Evolutionary conservation across 2,113 vertebrate species (phyloP), one percentile per base, ranked within the genome.

Genomic region (Prunella himalayana): DNA sequence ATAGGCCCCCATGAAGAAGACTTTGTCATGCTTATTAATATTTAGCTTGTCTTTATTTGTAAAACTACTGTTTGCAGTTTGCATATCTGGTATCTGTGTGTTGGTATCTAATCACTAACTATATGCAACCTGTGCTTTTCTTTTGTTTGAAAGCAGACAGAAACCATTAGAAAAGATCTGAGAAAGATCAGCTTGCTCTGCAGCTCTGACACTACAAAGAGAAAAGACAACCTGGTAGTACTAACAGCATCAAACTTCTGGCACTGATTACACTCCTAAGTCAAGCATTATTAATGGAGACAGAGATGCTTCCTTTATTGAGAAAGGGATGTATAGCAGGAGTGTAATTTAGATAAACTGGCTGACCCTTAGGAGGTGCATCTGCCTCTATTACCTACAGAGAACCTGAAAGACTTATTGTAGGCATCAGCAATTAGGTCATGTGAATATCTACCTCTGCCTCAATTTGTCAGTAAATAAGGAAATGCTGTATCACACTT

Each of bases 131-230:
- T 35, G 16, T 57, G 61, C 11, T 79, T 82, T 91, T 28, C 15
- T 94, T 73, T 76, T 72, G 66, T 92, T 77, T 77, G 47, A n/a
- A 94, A 86, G 71, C 56, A 93, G 82, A 70, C 31, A 92, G 56
- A 78, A 93, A 24, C 20, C 39, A 42, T 83, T 80, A 90, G 45
- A 23, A 76, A 73, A 80, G 79, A 77, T 90, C 66, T 90, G 64
- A 92, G 79, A 88, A 80, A 60, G 24, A 37, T 60, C 85, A 87
- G 20, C 15, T 75, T 82, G 45, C n/a, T 90, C 33, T 79, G 44
- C 39, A 76, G 41, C 49, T 93, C 57, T 93, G 70, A 72, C 57
- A 50, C 69, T 94, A 78, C 84, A 95, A 87, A 96, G 77, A 60
- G 65, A 84, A 76, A 59, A 90, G 70, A 79, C 22, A 82, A 53